These are phyloP conservation scores for Tetramorium parvispinum DNA, from an alignment of 1,140 invertebrate genomes.

Conservation along the genomic window DNA sequence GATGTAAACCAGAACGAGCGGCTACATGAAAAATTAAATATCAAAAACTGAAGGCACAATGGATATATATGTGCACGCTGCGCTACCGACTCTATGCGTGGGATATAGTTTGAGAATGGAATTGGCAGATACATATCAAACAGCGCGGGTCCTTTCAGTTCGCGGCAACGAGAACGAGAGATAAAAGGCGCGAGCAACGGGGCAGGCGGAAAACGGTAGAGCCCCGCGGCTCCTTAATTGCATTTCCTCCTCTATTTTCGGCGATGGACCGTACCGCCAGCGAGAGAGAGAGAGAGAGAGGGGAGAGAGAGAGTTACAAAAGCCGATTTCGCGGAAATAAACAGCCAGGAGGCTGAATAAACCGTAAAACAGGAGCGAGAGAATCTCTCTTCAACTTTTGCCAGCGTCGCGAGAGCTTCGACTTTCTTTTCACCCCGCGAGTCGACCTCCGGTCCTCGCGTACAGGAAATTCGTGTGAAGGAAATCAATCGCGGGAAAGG, in stretches of 20 bases:
- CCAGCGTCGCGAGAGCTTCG: constrained; percentile 58
- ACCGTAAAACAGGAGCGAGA: background rate
- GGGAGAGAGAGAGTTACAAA: constrained; percentile 57
- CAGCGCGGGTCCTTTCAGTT: constrained; percentile 10
- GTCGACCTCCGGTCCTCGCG: background rate
- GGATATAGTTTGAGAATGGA: constrained; percentile 9
- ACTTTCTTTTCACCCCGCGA: constrained; percentile 40
- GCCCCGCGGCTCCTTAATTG: constrained; percentile 66
- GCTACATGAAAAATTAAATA: constrained; percentile 29
- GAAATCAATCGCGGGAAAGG: constrained; percentile 62
- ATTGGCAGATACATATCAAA: constrained; percentile 37
- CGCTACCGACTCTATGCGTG: background rate
- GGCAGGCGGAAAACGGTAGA: constrained; percentile 25
- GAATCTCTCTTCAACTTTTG: constrained; percentile 58
- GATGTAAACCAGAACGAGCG: background rate
- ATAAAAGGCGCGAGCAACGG: constrained; percentile 57
- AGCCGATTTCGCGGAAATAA: constrained; percentile 73
- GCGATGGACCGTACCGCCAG: constrained; percentile 51
- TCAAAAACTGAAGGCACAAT: constrained; percentile 15
- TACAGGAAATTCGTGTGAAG: constrained; percentile 47
- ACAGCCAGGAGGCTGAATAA: constrained; percentile 67
- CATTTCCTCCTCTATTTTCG: constrained; percentile 72
- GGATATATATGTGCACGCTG: background rate
- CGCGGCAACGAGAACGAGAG: background rate
- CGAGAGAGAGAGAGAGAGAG: too few relatives aligned